These are phyloP conservation scores for Azorinus chamasolen DNA, from an alignment of 2,888 invertebrate species.

Conservation along the genomic window DNA sequence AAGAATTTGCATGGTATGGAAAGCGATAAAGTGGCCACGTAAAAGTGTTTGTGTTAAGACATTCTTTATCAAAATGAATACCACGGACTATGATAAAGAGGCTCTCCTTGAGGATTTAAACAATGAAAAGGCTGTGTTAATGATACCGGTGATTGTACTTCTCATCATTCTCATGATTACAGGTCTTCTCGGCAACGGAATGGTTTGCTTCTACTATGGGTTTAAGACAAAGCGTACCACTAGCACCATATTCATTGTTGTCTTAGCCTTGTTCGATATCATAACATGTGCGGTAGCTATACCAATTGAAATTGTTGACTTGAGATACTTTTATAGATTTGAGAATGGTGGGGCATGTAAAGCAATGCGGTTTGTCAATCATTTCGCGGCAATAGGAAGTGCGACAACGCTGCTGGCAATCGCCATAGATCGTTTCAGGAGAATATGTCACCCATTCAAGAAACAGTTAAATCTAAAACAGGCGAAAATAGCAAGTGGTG, in stretches of 20 bases:
- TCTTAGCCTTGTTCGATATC: slow-evolving; percentile 72
- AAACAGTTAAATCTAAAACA: slow-evolving; percentile 65
- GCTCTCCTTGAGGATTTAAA: slow-evolving; percentile 44
- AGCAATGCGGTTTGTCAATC: slow-evolving; percentile 64
- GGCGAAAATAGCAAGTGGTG: slow-evolving; percentile 55
- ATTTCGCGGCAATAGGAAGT: slow-evolving; percentile 67
- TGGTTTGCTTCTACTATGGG: slow-evolving; percentile 71
- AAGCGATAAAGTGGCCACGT: too few species aligned
- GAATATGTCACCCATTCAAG: slow-evolving; percentile 75
- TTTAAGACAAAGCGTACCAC: slow-evolving; percentile 66
- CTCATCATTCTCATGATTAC: slow-evolving; percentile 66
- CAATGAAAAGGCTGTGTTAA: slow-evolving; percentile 61
- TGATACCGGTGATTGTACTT: slow-evolving; percentile 70
- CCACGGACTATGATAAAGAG: slow-evolving; percentile 8
- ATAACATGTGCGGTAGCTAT: slow-evolving; percentile 69
- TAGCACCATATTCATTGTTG: slow-evolving; percentile 71
- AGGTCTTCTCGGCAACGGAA: slow-evolving; percentile 72
- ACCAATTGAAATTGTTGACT: slow-evolving; percentile 75
- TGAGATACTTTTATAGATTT: slow-evolving; percentile 72
- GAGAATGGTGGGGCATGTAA: slow-evolving; percentile 66
- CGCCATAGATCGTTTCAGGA: slow-evolving; percentile 73
- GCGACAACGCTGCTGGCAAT: slow-evolving; percentile 68
- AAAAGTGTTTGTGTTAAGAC: too few species aligned
- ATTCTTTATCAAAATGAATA: slow-evolving; percentile 26
- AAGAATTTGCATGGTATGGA: too few species aligned